phyloP scores from a whole-genome alignment of 2,888 invertebrate genomes.

The Scaptomyza polygonia region DNA sequence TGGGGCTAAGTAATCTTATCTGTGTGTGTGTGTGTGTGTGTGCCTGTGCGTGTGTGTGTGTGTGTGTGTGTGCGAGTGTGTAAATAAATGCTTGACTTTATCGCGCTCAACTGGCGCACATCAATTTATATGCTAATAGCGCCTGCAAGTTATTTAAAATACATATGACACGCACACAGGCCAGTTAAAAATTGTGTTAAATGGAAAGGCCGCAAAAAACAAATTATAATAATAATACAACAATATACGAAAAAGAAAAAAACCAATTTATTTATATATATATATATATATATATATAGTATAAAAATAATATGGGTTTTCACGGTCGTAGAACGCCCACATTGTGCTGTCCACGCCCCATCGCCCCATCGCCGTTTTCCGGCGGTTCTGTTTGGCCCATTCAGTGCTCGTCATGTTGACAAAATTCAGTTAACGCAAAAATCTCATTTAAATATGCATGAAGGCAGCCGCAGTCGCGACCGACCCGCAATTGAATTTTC shows the following conservation, averaged over 20 bases:
- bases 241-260: conserved; percentile 22
- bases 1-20: conserved; percentile 35
- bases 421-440: conserved; percentile 78
- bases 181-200: conserved; percentile 27
- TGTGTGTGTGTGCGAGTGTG: conserved; percentile 31
- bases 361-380: background rate
- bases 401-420: conserved; percentile 50
- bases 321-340: conserved; percentile 36
- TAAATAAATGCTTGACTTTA: conserved; percentile 34
- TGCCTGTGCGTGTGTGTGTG: conserved; percentile 26
- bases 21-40: conserved; percentile 17
- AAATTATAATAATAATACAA: conserved; percentile 23
- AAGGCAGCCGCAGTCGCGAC: conserved; percentile 51
- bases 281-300: conserved; percentile 59
- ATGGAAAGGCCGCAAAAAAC: conserved; percentile 34
- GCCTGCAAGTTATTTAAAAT: conserved; percentile 69
- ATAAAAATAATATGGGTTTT: conserved; percentile 53
- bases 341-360: conserved; percentile 41
- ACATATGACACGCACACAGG: conserved; percentile 57
- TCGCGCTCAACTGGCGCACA: conserved; percentile 56
- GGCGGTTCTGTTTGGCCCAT: conserved; percentile 10
- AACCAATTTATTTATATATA: conserved; percentile 65
- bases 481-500: conserved; percentile 68
- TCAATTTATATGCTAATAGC: conserved; percentile 77
- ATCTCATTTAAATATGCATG: conserved; percentile 79